Percentiles rank a stretch among this genome's conserved stretches.
These are phyloP conservation scores for Drosophila antonietae DNA, from an alignment of 2,888 invertebrate genomes.

Conservation along the genomic window DNA sequence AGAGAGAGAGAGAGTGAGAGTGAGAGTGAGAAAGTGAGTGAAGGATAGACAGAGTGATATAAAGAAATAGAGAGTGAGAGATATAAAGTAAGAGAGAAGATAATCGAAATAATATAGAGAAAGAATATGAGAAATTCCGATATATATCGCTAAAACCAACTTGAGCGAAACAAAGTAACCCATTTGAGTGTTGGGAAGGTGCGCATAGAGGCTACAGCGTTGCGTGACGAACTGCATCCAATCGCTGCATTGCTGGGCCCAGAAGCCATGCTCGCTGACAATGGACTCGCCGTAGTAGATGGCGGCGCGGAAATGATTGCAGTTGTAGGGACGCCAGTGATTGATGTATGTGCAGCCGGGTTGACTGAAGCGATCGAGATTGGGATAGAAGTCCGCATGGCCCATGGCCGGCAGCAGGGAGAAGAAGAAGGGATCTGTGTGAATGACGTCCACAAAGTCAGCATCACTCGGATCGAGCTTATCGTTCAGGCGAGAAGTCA, in stretches of 20 bases:
- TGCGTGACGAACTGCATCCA: slow-evolving; percentile 86
- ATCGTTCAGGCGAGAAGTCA: slow-evolving; percentile 83
- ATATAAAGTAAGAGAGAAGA: not conserved
- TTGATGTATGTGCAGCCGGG: slow-evolving; percentile 86
- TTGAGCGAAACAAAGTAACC: slow-evolving; percentile 86
- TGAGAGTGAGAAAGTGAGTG: not conserved
- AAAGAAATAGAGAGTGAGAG: not conserved
- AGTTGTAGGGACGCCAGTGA: slow-evolving; percentile 84
- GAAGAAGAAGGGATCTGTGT: slow-evolving; percentile 87
- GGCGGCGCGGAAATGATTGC: slow-evolving; percentile 87
- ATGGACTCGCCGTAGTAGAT: slow-evolving; percentile 87
- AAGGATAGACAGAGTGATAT: not conserved
- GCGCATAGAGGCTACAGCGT: slow-evolving; percentile 83
- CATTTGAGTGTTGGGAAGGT: slow-evolving; percentile 81
- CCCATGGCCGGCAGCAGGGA: slow-evolving; percentile 86
- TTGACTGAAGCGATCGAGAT: slow-evolving; percentile 86
- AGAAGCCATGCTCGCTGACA: slow-evolving; percentile 86
- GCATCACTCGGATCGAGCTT: slow-evolving; percentile 87
- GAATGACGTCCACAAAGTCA: slow-evolving; percentile 87
- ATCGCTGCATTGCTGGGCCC: slow-evolving; percentile 85
- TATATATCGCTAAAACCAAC: slow-evolving; percentile 78
- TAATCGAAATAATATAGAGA: not conserved
- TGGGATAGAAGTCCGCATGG: slow-evolving; percentile 87
- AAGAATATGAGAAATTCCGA: not conserved
- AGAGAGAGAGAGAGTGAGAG: not conserved